Percentiles rank a stretch among this genome's conserved stretches.
Conservation (phyloP, 2,888 invertebrate species). For the Globia sparganii region DNA sequence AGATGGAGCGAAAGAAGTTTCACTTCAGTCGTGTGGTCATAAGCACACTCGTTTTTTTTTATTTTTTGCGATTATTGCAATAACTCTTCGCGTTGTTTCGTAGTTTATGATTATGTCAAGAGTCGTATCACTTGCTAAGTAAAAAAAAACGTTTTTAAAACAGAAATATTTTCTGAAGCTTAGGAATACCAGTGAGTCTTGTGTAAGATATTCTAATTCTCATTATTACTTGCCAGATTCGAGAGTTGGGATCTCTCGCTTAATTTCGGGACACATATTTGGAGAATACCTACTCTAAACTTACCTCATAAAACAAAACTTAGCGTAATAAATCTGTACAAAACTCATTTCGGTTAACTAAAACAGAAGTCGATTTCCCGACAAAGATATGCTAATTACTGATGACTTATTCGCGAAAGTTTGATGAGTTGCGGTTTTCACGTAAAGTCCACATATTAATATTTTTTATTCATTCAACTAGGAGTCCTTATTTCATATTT, state of each 20-base stretch:
- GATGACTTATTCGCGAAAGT: constrained; percentile 27
- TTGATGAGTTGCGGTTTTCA: constrained; percentile 8
- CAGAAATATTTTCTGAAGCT: constrained; percentile 10
- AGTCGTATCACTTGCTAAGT: neutral
- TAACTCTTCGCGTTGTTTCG: constrained; percentile 34
- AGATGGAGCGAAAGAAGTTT: no score
- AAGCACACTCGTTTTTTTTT: no score
- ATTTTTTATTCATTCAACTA: neutral
- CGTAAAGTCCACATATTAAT: neutral
- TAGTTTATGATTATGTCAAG: neutral
- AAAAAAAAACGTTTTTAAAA: neutral
- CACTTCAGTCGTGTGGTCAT: no score
- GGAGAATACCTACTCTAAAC: constrained; percentile 66
- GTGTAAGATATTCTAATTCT: constrained; percentile 20
- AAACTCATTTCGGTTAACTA: constrained; percentile 70
- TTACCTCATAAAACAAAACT: constrained; percentile 73
- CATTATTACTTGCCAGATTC: constrained; percentile 35
- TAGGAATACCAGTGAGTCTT: neutral
- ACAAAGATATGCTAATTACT: constrained; percentile 55
- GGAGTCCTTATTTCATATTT: neutral
- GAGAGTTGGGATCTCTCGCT: constrained; percentile 26
- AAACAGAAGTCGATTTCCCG: constrained; percentile 56
- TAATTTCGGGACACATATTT: constrained; percentile 57
- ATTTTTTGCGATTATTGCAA: constrained; percentile 16
- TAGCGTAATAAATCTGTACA: constrained; percentile 70